phyloP scores from a whole-genome alignment of 1,140 invertebrate genomes.

The Oryzaephilus surinamensis region DNA sequence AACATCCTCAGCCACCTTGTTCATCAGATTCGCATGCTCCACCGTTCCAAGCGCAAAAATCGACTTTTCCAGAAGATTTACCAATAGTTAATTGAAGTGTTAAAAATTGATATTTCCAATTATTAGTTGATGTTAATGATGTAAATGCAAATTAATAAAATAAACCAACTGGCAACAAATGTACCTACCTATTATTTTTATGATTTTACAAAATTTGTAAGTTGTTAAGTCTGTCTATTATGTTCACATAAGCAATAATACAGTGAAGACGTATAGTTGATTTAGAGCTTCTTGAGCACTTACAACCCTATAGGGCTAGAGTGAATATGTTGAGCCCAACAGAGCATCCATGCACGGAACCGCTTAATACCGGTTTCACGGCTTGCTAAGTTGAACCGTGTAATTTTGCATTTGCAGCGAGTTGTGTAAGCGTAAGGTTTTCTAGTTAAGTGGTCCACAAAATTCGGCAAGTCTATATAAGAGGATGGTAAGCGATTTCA shows the following conservation, averaged over 20 bases:
- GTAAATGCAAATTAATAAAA: too few relatives aligned
- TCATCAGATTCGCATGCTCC: too few relatives aligned
- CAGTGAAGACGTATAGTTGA: neutral
- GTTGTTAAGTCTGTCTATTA: neutral
- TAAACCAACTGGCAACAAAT: too few relatives aligned
- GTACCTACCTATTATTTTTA: too few relatives aligned
- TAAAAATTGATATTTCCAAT: too few relatives aligned
- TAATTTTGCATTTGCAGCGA: conserved; percentile 35
- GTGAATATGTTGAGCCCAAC: conserved; percentile 9
- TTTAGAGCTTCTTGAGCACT: neutral
- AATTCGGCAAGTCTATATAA: conserved; percentile 36
- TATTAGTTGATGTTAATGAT: too few relatives aligned
- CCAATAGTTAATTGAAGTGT: too few relatives aligned
- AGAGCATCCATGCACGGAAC: conserved; percentile 33
- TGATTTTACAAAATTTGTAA: neutral
- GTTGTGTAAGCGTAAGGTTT: conserved; percentile 29
- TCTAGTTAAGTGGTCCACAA: conserved; percentile 36
- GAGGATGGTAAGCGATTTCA: conserved; percentile 12
- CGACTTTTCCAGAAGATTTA: too few relatives aligned
- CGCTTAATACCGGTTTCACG: conserved; percentile 34
- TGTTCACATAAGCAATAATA: too few relatives aligned
- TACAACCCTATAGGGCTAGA: neutral
- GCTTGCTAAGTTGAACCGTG: conserved; percentile 33
- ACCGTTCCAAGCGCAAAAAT: too few relatives aligned
- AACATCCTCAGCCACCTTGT: too few relatives aligned